Base-by-base conservation (phyloP, 2,888 invertebrate species). In the Ophonus ardosiacus region DNA sequence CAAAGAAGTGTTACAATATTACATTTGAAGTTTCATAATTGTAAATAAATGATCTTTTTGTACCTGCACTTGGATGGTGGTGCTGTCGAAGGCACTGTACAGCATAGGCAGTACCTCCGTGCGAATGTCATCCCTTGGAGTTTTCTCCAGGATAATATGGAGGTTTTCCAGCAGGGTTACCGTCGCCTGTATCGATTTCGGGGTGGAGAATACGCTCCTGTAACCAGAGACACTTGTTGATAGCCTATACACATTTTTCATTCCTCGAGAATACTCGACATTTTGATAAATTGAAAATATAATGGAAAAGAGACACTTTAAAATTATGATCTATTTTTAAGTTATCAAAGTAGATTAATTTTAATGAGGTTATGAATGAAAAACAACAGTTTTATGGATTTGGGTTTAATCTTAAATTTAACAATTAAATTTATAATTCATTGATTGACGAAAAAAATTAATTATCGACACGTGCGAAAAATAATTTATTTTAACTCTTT, bases 21-120 rank as follows among this genome's bases (percentile, higher is more conserved):
- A 15, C 57, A 13, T 68, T 51, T 68, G 56, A 43, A 71, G 68
- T 82, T 57, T 82, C 82, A 74, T 76, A 84, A 84, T 84, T 84
- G 83, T 76, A 84, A 84, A 84, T 76, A 84, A 84, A 84, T 84
- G 38, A 63, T 18, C 4, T 24, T 24, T 7, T 63, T 21, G 2
- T 91, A 98, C 98, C 96, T 98, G 97, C 86, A 98, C 96, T 92
- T 97, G 97, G 87, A 96, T 95, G 85, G 96, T 96, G 85, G 96
- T 95, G 89, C 96, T 97, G 89, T 98, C 98, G 89, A 98, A 95
- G 24, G 97, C 96, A 87, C 93, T 94, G 92, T 96, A 98, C 79
- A 98, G 92, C 92, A 98, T 94, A 4, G 98, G 97, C 88, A 98
- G 92, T 78, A 98, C 94, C 89, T 98, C 97, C 1, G 93, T 93